phyloP scores from a whole-genome alignment of 2,888 invertebrate genomes.

The Trileptium ribeirensis region DNA sequence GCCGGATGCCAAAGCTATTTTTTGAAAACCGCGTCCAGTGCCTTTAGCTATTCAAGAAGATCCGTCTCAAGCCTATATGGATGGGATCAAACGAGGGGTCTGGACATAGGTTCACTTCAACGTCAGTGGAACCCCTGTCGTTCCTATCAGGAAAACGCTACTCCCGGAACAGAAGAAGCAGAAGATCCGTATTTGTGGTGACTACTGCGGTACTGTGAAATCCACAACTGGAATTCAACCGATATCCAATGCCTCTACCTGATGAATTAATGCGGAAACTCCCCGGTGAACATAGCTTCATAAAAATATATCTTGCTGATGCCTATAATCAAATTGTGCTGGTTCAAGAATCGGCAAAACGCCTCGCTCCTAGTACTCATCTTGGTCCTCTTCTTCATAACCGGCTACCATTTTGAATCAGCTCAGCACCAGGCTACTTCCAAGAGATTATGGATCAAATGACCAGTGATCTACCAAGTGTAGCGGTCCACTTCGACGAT shows the following conservation, averaged over 20 bases:
- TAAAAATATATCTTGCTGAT: neutral
- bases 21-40: neutral
- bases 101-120: neutral
- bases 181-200: conserved; percentile 11
- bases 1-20: neutral
- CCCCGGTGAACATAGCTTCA: neutral
- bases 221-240: neutral
- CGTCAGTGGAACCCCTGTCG: neutral
- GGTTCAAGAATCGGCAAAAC: neutral
- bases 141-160: conserved; percentile 2
- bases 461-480: conserved; percentile 21
- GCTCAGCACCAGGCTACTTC: conserved; percentile 24
- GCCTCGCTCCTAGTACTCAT: conserved; percentile 23
- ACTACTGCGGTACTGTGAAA: neutral
- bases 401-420: conserved; percentile 23
- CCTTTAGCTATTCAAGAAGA: neutral
- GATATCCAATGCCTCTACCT: neutral
- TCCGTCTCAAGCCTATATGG: neutral
- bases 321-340: conserved; percentile 4
- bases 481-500: conserved; percentile 27
- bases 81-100: neutral
- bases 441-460: conserved; percentile 28
- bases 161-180: neutral
- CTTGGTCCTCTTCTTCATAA: conserved; percentile 22
- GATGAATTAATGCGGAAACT: neutral